phyloP scores from a whole-genome alignment of 1,140 invertebrate genomes.

The Drosophila jambulina region DNA sequence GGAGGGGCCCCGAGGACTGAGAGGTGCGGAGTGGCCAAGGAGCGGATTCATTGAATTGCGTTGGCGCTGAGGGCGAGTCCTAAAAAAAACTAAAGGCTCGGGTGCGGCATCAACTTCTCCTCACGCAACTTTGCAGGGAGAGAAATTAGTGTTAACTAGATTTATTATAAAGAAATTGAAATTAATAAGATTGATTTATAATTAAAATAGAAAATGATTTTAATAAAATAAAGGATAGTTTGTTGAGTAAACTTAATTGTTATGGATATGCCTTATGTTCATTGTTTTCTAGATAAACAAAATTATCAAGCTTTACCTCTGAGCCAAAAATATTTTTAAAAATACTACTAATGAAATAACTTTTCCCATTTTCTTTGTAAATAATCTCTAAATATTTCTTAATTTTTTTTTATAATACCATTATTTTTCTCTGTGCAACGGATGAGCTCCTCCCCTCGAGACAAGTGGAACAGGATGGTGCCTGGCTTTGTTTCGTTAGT shows the following conservation, averaged over 20 bases:
- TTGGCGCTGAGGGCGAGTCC: constrained; percentile 79
- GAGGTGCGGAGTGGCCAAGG: neutral
- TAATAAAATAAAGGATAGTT: neutral
- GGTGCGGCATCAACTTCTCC: constrained; percentile 60
- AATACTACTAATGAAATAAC: neutral
- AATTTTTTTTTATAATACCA: no score
- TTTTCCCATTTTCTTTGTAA: neutral
- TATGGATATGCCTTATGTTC: no score
- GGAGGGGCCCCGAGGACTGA: constrained; percentile 1
- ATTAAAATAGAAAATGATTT: neutral
- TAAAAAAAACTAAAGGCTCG: constrained; percentile 49
- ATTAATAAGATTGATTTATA: neutral
- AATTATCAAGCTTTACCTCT: neutral
- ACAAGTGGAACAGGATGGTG: constrained; percentile 69
- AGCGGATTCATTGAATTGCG: constrained; percentile 61
- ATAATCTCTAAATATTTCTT: neutral
- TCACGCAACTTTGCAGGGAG: constrained; percentile 56
- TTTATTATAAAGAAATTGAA: neutral
- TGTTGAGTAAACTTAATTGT: neutral
- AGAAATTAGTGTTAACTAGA: neutral
- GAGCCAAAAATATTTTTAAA: neutral
- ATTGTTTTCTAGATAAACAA: neutral
- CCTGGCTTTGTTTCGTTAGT: constrained; percentile 24
- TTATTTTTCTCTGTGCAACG: neutral
- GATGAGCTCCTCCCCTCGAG: constrained; percentile 27